Evolutionary conservation across 2,888 invertebrate genomes (phyloP).

Genomic region (Cryptus armator): DNA sequence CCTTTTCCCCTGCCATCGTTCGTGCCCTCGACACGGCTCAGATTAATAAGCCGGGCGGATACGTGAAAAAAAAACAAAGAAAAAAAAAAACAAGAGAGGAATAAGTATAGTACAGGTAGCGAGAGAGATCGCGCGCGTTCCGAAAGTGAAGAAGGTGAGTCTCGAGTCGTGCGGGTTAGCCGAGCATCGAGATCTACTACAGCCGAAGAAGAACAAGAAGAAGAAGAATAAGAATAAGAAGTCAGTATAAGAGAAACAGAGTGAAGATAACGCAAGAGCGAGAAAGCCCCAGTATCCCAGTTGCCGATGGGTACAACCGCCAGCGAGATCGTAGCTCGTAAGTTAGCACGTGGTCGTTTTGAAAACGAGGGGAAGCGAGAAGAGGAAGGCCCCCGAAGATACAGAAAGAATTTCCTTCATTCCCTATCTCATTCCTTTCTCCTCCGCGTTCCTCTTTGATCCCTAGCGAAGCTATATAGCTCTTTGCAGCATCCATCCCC

Average conservation of each 20-base stretch:
- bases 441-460: slow-evolving; percentile 49
- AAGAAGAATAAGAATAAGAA: slow-evolving; percentile 57
- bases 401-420: slow-evolving; percentile 59
- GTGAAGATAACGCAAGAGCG: slow-evolving; percentile 66
- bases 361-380: slow-evolving; percentile 59
- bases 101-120: slow-evolving; percentile 59
- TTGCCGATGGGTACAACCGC: slow-evolving; percentile 57
- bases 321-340: slow-evolving; percentile 80
- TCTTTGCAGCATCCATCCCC: slow-evolving; percentile 23
- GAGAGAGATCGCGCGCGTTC: slow-evolving; percentile 57
- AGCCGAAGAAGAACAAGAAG: not conserved
- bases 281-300: slow-evolving; percentile 60
- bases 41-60: slow-evolving; percentile 69
- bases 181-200: slow-evolving; percentile 55
- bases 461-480: slow-evolving; percentile 43
- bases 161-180: slow-evolving; percentile 43
- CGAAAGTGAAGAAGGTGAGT: slow-evolving; percentile 53
- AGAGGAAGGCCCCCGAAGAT: slow-evolving; percentile 60
- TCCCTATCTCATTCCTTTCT: slow-evolving; percentile 21
- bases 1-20: slow-evolving; percentile 38
- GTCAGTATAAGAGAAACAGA: not conserved
- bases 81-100: slow-evolving; percentile 53
- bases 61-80: slow-evolving; percentile 60
- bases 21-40: slow-evolving; percentile 67
- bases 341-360: slow-evolving; percentile 83